Evolutionary conservation across 2,113 vertebrate species (phyloP), one percentile per base, ranked within the genome.

Genomic region (Perccottus glenii): DNA sequence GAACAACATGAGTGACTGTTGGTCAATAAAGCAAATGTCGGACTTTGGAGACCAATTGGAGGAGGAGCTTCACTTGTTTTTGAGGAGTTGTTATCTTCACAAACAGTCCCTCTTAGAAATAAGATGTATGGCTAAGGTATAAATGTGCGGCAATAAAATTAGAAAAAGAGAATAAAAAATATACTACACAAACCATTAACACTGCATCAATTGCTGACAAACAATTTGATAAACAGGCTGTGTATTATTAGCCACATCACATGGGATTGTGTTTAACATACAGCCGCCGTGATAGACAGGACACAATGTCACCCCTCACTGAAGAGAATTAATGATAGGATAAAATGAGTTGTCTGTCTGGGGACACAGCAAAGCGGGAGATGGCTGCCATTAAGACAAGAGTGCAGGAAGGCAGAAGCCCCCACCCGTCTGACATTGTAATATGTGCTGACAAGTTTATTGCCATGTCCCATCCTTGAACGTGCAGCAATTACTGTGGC

Each of bases 361-460:
- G 76, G 77, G 76, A 73, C 62, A 68, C 33, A 50, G 64, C 70
- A 14, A 78, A 15, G 42, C 33, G 49, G 64, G 77, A 80, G 75
- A 87, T 74, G 72, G 69, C 69, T 59, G 75, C 70, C 47, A 80
- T 87, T 83, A 85, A 82, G 73, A 85, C 72, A 72, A 86, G 84
- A 76, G 80, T 80, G 70, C 65, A 70, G 63, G 40, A 77, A 82
- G 77, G 58, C 46, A 43, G 53, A 47, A 53, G 69, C 73, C 70
- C 71, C 85, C 84, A 80, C 81, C 80, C 70, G 61, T 83, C 70
- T 43, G 9, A 83, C 79, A 77, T 68, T 73, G 65, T 80, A 82
- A 84, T 80, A 70, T 73, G 73, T 69, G 64, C 78, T 83, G 89
- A 90, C 89, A 90, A 60, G 69, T 90, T 91, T 83, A 90, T 89